Conservation (phyloP, 1,140 invertebrate species). For the Proctacanthus coquilletti region DNA sequence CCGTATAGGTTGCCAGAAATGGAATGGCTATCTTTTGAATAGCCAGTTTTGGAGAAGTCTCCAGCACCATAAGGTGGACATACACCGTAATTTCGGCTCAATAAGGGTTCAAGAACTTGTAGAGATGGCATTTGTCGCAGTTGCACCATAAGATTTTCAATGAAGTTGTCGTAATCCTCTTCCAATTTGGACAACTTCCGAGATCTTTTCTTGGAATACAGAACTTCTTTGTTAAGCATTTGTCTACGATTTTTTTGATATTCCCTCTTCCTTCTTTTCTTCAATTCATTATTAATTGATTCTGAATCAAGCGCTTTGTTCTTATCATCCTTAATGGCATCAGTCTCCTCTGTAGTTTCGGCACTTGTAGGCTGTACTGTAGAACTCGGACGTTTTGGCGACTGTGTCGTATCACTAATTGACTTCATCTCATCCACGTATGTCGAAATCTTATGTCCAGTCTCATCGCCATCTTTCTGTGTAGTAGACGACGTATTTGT, state of each 20-base stretch:
- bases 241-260: conserved; percentile 68
- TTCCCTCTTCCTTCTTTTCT: conserved; percentile 63
- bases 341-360: conserved; percentile 11
- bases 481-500: conserved; percentile 21
- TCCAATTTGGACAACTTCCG: conserved; percentile 71
- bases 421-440: neutral
- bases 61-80: conserved; percentile 68
- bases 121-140: conserved; percentile 68
- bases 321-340: conserved; percentile 26
- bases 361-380: conserved; percentile 7
- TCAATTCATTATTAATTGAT: conserved; percentile 29
- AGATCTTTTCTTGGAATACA: conserved; percentile 58
- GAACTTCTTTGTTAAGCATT: conserved; percentile 32
- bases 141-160: conserved; percentile 75
- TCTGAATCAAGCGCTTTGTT: conserved; percentile 26
- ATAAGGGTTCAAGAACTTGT: conserved; percentile 71
- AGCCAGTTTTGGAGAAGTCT: conserved; percentile 54
- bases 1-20: conserved; percentile 62
- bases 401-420: conserved; percentile 3
- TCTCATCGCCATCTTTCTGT: conserved; percentile 13
- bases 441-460: conserved; percentile 8
- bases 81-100: conserved; percentile 66
- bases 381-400: conserved; percentile 6
- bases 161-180: conserved; percentile 82
- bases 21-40: conserved; percentile 47